Base-by-base conservation (phyloP, 2,888 invertebrate genomes). In the Muschampia plurimacula region DNA sequence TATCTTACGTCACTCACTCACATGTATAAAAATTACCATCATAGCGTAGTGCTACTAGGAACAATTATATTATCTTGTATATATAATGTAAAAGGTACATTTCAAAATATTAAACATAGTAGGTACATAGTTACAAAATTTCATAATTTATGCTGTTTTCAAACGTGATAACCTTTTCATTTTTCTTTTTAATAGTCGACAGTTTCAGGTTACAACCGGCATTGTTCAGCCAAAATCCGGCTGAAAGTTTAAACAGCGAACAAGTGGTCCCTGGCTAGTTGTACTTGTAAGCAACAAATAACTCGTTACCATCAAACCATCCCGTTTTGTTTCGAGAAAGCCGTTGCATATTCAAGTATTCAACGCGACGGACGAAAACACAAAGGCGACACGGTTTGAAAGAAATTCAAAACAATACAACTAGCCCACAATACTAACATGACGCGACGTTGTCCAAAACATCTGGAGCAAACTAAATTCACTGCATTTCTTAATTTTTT, bases 341-440 rank as follows among this genome's bases (percentile, higher is more conserved):
- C 84, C 82, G 79, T 84, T 90, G 84, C 84, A 91, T 90, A 89
- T 90, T 22, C 22, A 22, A 22, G 91, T 90, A 89, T 90, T 22
- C 22, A 22, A 22, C 66, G 75, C 70, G 75, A 65, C 74, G 73
- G 74, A 78, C 78, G 77, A 82, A 81, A 79, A 82, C 80, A 83
- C 79, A 78, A 80, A 81, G 74, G 74, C 81, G 77, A 77, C 78
- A 28, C 76, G 72, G 73, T 65, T 81, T 85, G 83, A 88, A 88
- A 88, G 84, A 87, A 85, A 86, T 86, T 81, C 76, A 78, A 78
- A 84, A 88, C 87, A 87, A 87, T 86, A 81, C 72, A 64, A 67
- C 72, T 72, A 72, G 62, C 62, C 52, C 62, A 72, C 72, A 72
- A 60, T 60, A 49, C 72, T 39, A 28, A 52, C 70, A 57, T 55